Evolutionary conservation across 1,140 invertebrate genomes (phyloP), one percentile per base, ranked within the genome.

Genomic region (Pteromalus puparum): DNA sequence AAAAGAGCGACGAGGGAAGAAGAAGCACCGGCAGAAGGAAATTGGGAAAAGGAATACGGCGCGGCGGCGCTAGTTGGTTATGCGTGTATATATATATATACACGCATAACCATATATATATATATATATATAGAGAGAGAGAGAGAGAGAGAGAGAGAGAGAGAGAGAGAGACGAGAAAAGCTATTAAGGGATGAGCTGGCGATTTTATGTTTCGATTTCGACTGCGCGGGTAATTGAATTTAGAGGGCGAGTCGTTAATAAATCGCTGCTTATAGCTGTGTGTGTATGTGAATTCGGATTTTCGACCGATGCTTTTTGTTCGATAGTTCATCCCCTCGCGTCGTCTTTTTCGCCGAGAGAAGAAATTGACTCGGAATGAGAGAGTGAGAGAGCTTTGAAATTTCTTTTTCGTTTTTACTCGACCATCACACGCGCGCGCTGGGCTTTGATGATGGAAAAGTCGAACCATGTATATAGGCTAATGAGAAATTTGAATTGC

Each of bases 161-260:
- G n/a, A n/a, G n/a, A n/a, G n/a, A n/a, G n/a, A 38, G 72, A 18
- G 26, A n/a, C 34, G 74, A 76, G 74, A 53, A 76, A 76, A 76
- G 74, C 74, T 48, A 53, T 76, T 76, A 76, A 76, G 46, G 74
- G 74, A 76, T 76, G 74, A 76, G 46, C 74, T 76, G 24, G 74
- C 74, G 46, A 53, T 76, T 76, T 76, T 53, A 28, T 53, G 74
- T 53, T 76, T 48, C 42, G 74, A 76, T 76, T 46, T 76, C 42
- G 74, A 76, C 74, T 76, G 42, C 24, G 21, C 21, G 74, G 2
- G 15, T 75, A 76, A 76, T 76, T 76, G 74, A 53, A 76, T 76
- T 48, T 76, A 24, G 74, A 46, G 15, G 46, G 72, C 34, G 72
- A 18, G 10, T 9, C 26, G 72, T 74, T 74, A 38, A 74, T 74